Base-by-base conservation (phyloP, 2,888 invertebrate genomes). In the Acleris holmiana region DNA sequence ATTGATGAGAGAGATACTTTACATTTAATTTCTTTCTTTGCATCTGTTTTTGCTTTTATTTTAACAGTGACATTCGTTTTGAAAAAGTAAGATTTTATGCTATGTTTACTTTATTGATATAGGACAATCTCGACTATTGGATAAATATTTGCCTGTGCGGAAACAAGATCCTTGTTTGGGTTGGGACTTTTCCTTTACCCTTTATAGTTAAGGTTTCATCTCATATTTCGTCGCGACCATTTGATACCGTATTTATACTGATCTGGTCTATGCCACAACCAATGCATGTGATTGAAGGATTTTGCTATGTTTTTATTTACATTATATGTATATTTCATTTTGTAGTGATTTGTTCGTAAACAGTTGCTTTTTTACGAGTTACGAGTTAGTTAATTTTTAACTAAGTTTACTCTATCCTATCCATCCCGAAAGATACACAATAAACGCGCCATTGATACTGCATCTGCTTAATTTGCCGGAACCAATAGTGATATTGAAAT, bases 161-260 rank as follows among this genome's bases (percentile, higher is more conserved):
- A 65, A 55, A 65, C 54, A 59, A 23, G 59, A 48, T 29, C 65
- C 53, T 44, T 55, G 55, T 65, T 65, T 65, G 55, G 54, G 49
- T 65, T 55, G 46, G 49, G 59, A 60, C 35, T 65, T 65, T 59
- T 50, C 60, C 59, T 60, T 48, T 60, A 60, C 55, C 55, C 64
- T 59, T 58, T 64, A 35, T 35, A 35, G 13, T 3, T 35, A 59
- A 44, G 65, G 60, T 55, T 65, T 65, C 63, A 53, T 23, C 49
- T 60, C 54, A 65, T 65, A 59, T 65, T 65, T 65, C 59, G 35
- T 48, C 47, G 54, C 49, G 54, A 54, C 59, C 44, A 65, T 65
- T 65, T 50, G 65, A 65, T 65, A 65, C 54, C 59, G 35, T 29
- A 50, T 35, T 60, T 65, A 55, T 65, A 60, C 60, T 65, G 60